These are phyloP conservation scores for Salvelinus namaycush DNA, from an alignment of 2,113 vertebrate genomes.

Conservation along the genomic window DNA sequence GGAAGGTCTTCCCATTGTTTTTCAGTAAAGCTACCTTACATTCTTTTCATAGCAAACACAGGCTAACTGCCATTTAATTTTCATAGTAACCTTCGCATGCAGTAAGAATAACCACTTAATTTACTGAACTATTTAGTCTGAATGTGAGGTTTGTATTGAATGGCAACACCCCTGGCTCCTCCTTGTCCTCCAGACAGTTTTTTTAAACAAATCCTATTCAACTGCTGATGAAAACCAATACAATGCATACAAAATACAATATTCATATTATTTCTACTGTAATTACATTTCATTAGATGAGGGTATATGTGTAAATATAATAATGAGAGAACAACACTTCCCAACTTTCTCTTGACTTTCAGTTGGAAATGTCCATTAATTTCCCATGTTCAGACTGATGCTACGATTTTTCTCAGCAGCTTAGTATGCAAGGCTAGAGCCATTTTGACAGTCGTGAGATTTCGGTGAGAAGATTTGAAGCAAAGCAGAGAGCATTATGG, in stretches of 20 bases:
- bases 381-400: neutral
- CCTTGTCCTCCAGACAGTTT: neutral
- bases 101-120: neutral
- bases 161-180: neutral
- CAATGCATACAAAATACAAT: neutral
- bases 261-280: neutral
- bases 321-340: no score
- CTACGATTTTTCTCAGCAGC: neutral
- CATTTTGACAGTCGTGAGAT: neutral
- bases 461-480: conserved; percentile 14
- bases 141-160: neutral
- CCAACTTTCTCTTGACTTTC: neutral
- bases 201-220: neutral
- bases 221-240: neutral
- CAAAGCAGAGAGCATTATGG: conserved; percentile 11
- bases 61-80: neutral
- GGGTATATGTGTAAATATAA: neutral
- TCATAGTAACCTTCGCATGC: neutral
- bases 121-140: neutral
- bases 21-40: neutral
- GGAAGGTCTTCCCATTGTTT: conserved; percentile 1
- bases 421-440: neutral
- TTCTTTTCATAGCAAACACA: neutral
- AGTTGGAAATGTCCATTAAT: neutral
- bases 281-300: neutral